Evolutionary conservation across 2,113 vertebrate species (phyloP).

Genomic region (Tautogolabrus adspersus): DNA sequence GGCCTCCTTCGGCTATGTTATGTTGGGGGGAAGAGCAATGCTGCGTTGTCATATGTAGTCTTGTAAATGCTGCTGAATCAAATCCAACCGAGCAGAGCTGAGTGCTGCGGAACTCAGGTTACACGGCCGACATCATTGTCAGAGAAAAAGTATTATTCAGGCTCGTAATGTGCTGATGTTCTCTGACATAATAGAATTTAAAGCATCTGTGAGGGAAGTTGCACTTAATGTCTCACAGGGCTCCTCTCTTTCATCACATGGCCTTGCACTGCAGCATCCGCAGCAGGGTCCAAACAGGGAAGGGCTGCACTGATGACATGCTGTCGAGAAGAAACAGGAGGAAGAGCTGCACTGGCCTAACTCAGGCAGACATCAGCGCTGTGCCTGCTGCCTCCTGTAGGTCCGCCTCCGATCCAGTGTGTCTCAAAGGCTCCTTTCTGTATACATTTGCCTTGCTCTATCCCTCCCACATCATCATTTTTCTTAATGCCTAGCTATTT

Average conservation of each 20-base stretch:
- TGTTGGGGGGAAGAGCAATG: slow-evolving; percentile 30
- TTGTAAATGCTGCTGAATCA: slow-evolving; percentile 61
- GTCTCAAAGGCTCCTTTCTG: background rate
- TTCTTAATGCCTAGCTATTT: slow-evolving; percentile 52
- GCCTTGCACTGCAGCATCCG: slow-evolving; percentile 41
- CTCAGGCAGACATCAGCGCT: slow-evolving; percentile 29
- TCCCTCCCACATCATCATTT: slow-evolving; percentile 40
- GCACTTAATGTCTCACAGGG: slow-evolving; percentile 49
- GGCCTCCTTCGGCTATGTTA: slow-evolving; percentile 52
- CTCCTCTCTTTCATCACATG: slow-evolving; percentile 60
- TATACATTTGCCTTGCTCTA: slow-evolving; percentile 22
- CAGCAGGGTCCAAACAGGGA: slow-evolving; percentile 45
- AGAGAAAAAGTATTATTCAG: slow-evolving; percentile 36
- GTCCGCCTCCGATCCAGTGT: slow-evolving; percentile 2
- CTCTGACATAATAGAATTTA: slow-evolving; percentile 47
- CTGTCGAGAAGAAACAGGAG: slow-evolving; percentile 36
- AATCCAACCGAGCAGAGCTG: slow-evolving; percentile 43
- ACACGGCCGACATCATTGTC: slow-evolving; percentile 46
- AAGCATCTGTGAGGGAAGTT: slow-evolving; percentile 40
- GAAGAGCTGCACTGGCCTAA: slow-evolving; percentile 44
- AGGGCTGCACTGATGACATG: slow-evolving; percentile 49
- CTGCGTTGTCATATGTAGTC: slow-evolving; percentile 53
- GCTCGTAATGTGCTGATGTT: slow-evolving; percentile 10
- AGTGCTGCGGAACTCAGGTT: slow-evolving; percentile 55
- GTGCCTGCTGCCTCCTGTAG: slow-evolving; percentile 22